These are phyloP conservation scores for Sminthopsis crassicaudata DNA, from an alignment of 2,113 vertebrate genomes.

Conservation along the genomic window DNA sequence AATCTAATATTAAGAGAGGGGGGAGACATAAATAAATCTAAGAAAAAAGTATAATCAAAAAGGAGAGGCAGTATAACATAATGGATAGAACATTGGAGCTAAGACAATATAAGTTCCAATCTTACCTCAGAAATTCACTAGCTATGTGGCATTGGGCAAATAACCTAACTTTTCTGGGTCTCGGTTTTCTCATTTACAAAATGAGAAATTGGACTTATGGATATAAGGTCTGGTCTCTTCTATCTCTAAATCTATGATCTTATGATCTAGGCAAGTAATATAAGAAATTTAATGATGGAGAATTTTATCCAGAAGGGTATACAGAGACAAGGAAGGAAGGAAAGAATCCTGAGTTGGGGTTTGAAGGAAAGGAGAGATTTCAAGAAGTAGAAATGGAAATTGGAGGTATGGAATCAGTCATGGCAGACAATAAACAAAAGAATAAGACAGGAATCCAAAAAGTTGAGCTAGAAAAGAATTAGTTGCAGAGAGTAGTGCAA, in stretches of 20 bases:
- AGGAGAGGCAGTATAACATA: not conserved
- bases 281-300: not conserved
- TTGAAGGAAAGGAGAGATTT: too few species aligned
- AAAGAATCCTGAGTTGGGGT: too few species aligned
- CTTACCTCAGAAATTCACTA: not conserved
- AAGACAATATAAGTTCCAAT: not conserved
- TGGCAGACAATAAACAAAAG: too few species aligned
- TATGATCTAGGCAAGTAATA: not conserved
- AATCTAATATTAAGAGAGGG: too few species aligned
- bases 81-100: too few species aligned
- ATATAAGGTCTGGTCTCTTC: not conserved
- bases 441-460: too few species aligned
- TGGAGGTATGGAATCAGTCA: too few species aligned
- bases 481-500: not conserved
- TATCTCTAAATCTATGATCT: not conserved
- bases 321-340: not conserved
- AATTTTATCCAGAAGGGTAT: not conserved
- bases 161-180: not conserved
- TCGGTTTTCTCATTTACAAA: not conserved
- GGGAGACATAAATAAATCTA: not conserved
- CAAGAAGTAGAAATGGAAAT: too few species aligned
- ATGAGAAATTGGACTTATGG: not conserved
- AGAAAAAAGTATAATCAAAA: not conserved
- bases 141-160: not conserved
- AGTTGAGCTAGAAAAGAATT: too few species aligned